Conservation (phyloP, 2,113 vertebrate species). For the Maccullochella peelii region DNA sequence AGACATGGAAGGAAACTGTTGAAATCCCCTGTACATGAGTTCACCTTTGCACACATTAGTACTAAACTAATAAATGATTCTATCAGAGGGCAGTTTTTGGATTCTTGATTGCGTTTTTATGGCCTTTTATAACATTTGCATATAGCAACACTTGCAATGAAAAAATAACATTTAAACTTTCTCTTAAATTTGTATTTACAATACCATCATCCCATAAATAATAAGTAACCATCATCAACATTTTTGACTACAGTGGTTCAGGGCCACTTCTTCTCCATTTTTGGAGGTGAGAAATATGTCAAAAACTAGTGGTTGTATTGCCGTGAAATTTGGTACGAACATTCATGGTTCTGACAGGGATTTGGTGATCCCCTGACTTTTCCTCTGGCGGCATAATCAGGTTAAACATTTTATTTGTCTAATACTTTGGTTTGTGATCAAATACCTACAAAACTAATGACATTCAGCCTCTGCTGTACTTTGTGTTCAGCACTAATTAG, state of each 20-base stretch:
- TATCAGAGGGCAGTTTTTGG: neutral
- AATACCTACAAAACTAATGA: too few relatives aligned
- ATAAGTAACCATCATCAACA: neutral
- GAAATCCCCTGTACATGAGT: neutral
- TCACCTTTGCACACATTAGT: neutral
- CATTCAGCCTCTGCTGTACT: too few relatives aligned
- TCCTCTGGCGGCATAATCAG: neutral
- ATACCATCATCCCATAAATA: neutral
- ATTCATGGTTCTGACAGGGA: neutral
- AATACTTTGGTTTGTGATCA: too few relatives aligned
- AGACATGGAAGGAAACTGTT: neutral
- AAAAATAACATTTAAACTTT: neutral
- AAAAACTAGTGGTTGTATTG: too few relatives aligned
- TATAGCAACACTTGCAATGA: neutral
- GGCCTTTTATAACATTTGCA: neutral
- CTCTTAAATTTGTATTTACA: neutral
- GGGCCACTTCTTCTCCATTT: neutral
- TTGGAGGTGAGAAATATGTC: too few relatives aligned
- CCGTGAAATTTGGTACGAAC: neutral
- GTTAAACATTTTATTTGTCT: too few relatives aligned
- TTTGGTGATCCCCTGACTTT: neutral
- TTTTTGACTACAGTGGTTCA: neutral
- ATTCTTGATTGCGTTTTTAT: neutral
- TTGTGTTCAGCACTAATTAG: too few relatives aligned
- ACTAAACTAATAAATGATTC: too few relatives aligned